These are phyloP conservation scores for Anoplopoma fimbria DNA, from an alignment of 2,113 vertebrate genomes.

Conservation along the genomic window DNA sequence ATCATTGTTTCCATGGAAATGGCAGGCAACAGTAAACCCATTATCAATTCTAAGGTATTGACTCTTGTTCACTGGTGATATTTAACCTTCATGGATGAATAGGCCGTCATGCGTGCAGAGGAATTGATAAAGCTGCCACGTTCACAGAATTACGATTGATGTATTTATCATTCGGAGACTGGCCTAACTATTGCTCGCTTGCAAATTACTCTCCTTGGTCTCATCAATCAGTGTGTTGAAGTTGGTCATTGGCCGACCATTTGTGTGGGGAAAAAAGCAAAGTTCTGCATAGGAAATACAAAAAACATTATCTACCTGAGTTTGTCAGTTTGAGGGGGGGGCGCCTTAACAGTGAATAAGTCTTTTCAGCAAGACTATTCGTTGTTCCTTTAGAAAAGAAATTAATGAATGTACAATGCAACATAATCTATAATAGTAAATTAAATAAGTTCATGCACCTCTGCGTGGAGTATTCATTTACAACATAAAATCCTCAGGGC, in stretches of 20 bases:
- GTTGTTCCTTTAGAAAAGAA: neutral
- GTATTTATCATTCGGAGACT: slow-evolving; percentile 74
- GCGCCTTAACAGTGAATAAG: neutral
- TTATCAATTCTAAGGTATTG: slow-evolving; percentile 82
- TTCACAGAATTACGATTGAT: slow-evolving; percentile 74
- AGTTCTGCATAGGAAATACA: neutral
- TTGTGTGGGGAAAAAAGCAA: slow-evolving; percentile 26
- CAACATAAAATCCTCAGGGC: neutral
- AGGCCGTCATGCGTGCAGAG: slow-evolving; percentile 52
- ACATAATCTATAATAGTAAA: neutral
- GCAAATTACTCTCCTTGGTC: slow-evolving; percentile 64
- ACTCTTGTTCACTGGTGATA: slow-evolving; percentile 78
- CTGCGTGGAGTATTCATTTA: neutral
- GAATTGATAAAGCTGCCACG: slow-evolving; percentile 74
- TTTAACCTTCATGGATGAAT: slow-evolving; percentile 82
- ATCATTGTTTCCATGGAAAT: slow-evolving; percentile 82
- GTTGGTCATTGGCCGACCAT: slow-evolving; percentile 40
- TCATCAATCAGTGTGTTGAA: slow-evolving; percentile 67
- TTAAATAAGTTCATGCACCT: neutral
- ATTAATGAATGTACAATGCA: neutral
- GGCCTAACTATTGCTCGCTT: slow-evolving; percentile 59
- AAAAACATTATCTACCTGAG: slow-evolving; percentile 11
- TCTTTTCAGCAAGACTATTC: neutral
- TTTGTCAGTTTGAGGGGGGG: slow-evolving; percentile 13
- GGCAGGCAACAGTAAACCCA: slow-evolving; percentile 73